phyloP scores from a whole-genome alignment of 2,113 vertebrate genomes.

The Vicugna pacos region DNA sequence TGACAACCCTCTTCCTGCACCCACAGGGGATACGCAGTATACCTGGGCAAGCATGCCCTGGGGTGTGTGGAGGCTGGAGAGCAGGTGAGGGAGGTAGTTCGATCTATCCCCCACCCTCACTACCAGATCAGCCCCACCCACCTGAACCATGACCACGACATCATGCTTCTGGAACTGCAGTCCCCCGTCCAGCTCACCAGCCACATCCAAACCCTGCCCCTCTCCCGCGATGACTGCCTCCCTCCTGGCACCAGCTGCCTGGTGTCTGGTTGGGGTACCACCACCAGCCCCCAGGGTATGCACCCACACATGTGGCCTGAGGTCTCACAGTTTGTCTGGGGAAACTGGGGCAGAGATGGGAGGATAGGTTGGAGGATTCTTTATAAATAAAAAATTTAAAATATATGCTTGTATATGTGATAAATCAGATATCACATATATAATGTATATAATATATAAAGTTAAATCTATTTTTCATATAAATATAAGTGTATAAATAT shows the following conservation, averaged over 20 bases:
- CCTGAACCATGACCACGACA: constrained; percentile 79
- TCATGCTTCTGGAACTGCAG: constrained; percentile 84
- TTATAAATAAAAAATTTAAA: neutral
- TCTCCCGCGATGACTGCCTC: neutral
- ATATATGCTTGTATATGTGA: neutral
- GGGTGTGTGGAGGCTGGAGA: constrained; percentile 48
- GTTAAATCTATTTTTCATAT: neutral
- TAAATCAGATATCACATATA: neutral
- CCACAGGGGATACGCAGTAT: constrained; percentile 65
- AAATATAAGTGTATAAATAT: neutral
- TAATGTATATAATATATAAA: neutral
- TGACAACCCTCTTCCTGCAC: constrained; percentile 41
- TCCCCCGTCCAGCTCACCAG: constrained; percentile 26
- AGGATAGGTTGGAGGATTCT: neutral
- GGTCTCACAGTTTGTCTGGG: neutral
- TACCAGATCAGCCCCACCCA: constrained; percentile 77
- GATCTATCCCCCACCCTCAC: constrained; percentile 66
- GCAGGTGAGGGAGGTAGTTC: constrained; percentile 65
- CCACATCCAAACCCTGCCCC: constrained; percentile 24
- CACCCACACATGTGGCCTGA: neutral
- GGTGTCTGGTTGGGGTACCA: constrained; percentile 86
- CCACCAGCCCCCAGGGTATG: constrained; percentile 82
- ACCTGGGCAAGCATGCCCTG: constrained; percentile 80
- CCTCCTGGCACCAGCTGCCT: constrained; percentile 66
- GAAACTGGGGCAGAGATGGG: neutral